Conservation (phyloP, 2,113 vertebrate genomes). For the Zootoca vivipara region DNA sequence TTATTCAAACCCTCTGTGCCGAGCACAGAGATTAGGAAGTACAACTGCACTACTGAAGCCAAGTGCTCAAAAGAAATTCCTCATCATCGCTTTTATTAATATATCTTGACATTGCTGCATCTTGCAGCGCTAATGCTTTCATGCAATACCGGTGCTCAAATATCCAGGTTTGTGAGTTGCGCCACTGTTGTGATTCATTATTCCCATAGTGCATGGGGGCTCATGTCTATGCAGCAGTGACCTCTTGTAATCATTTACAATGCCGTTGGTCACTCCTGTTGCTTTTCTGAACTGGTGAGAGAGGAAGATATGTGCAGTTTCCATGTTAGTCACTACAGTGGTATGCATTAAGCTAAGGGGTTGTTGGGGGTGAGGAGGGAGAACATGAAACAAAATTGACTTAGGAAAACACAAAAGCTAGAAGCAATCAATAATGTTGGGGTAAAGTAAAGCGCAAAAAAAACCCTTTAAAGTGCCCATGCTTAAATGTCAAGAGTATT, state of each 20-base stretch:
- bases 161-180: constrained; percentile 31
- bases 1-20: neutral
- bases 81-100: neutral
- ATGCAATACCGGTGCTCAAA: constrained; percentile 26
- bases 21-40: neutral
- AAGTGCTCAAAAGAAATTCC: neutral
- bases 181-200: constrained; percentile 35
- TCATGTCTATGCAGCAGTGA: constrained; percentile 33
- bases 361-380: constrained; percentile 30
- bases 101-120: neutral
- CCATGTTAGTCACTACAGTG: constrained; percentile 32
- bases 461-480: constrained; percentile 57
- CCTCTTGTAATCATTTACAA: constrained; percentile 48
- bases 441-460: constrained; percentile 71
- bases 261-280: neutral
- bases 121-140: neutral
- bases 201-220: constrained; percentile 31
- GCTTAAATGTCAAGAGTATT: constrained; percentile 76
- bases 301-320: constrained; percentile 58
- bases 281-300: constrained; percentile 27
- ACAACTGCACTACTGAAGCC: neutral
- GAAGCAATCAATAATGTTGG: constrained; percentile 72
- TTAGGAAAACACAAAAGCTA: constrained; percentile 64
- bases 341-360: constrained; percentile 46
- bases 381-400: constrained; percentile 55